phyloP scores from a whole-genome alignment of 1,140 invertebrate genomes.

The Euborellia annulipes region DNA sequence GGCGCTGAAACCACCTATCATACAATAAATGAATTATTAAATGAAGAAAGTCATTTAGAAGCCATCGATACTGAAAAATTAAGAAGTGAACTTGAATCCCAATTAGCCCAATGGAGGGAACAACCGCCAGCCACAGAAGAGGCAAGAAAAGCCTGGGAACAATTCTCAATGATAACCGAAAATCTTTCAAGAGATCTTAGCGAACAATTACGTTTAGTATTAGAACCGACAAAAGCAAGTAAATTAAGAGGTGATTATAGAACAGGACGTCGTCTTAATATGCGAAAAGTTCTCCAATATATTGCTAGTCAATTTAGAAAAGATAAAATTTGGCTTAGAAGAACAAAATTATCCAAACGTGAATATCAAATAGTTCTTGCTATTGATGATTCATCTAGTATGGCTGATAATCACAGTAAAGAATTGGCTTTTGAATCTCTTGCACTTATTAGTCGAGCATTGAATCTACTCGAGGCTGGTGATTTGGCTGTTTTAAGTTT shows the following conservation, averaged over 20 bases:
- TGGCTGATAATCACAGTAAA: constrained; percentile 78
- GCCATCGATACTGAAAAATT: constrained; percentile 10
- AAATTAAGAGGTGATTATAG: constrained; percentile 88
- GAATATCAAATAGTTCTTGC: constrained; percentile 95
- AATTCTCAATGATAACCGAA: constrained; percentile 40
- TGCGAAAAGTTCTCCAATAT: constrained; percentile 95
- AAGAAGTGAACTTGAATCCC: constrained; percentile 25
- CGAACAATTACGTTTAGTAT: constrained; percentile 80
- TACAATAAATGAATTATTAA: constrained; percentile 32
- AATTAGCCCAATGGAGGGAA: constrained; percentile 38
- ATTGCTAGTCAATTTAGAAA: constrained; percentile 98
- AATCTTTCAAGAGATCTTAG: constrained; percentile 73
- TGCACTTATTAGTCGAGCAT: constrained; percentile 74
- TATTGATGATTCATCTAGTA: constrained; percentile 91
- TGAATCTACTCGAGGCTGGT: constrained; percentile 86
- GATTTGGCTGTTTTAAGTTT: constrained; percentile 83
- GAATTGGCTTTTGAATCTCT: constrained; percentile 89
- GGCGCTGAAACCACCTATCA: constrained; percentile 52
- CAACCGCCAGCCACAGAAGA: constrained; percentile 30
- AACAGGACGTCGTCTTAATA: constrained; percentile 93
- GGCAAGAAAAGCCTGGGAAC: constrained; percentile 35
- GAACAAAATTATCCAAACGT: constrained; percentile 88
- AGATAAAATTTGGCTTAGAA: constrained; percentile 95
- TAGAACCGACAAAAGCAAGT: constrained; percentile 89
- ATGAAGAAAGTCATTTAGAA: constrained; percentile 14